A percentile compares a stretch with the other conserved stretches of the same genome.
Evolutionary conservation across 2,888 invertebrate genomes (phyloP).

Genomic region (Drosophila anomelani): DNA sequence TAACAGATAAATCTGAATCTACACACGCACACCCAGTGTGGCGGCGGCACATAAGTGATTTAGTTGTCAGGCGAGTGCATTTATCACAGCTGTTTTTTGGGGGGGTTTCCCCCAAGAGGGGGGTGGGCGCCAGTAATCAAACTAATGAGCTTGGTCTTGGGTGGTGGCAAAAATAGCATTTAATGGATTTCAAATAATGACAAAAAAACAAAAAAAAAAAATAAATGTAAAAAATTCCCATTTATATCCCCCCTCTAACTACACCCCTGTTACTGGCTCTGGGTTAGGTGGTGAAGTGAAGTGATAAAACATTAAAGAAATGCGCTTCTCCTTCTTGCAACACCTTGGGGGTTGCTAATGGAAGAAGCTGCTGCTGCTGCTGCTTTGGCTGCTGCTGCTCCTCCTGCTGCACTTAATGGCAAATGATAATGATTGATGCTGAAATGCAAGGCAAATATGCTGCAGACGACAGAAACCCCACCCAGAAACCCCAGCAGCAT

Average conservation of each 20-base stretch:
- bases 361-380: conserved; percentile 29
- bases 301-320: conserved; percentile 77
- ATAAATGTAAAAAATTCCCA: not conserved
- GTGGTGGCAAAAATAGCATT: conserved; percentile 82
- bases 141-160: conserved; percentile 68
- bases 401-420: conserved; percentile 71
- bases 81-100: conserved; percentile 66
- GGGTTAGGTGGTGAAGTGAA: conserved; percentile 59
- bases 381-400: not conserved
- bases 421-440: conserved; percentile 79
- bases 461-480: not conserved
- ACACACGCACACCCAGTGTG: conserved; percentile 3
- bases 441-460: conserved; percentile 50
- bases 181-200: conserved; percentile 81
- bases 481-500: conserved; percentile 1
- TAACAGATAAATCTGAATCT: conserved; percentile 75
- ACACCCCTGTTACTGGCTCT: not conserved
- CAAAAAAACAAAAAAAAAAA: not conserved
- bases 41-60: conserved; percentile 74
- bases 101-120: not conserved
- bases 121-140: conserved; percentile 71
- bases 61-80: conserved; percentile 80
- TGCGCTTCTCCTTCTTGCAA: conserved; percentile 30
- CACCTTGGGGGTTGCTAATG: conserved; percentile 75
- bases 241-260: not conserved